Percentiles rank a stretch among this genome's conserved stretches.
phyloP scores from a whole-genome alignment of 2,797 vertebrate species.

The Melanotaenia pygmaea region DNA sequence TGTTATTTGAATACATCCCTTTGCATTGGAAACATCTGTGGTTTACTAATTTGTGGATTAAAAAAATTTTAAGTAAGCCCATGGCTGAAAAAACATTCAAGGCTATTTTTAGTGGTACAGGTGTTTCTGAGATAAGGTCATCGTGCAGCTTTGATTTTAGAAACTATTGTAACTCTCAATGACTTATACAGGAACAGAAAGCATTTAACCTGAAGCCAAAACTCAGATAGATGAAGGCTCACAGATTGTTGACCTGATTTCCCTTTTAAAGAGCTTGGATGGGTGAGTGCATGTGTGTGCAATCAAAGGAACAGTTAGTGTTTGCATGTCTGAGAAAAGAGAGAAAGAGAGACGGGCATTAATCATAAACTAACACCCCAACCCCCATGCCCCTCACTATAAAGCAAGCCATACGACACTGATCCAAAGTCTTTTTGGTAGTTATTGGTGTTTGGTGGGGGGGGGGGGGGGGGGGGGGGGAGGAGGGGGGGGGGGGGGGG shows the following conservation, averaged over 20 bases:
- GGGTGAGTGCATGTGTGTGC: slow-evolving; percentile 14
- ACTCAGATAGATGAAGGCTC: slow-evolving; percentile 64
- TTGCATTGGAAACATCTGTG: slow-evolving; percentile 12
- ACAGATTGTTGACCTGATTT: slow-evolving; percentile 81
- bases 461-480: too few relatives aligned
- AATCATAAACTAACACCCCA: slow-evolving; percentile 63
- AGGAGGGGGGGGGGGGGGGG: too few relatives aligned
- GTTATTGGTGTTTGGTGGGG: too few relatives aligned
- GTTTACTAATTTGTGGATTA: slow-evolving; percentile 24
- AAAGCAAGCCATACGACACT: slow-evolving; percentile 61
- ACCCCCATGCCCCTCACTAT: slow-evolving; percentile 32
- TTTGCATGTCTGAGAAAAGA: slow-evolving; percentile 28
- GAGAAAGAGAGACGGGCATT: slow-evolving; percentile 58
- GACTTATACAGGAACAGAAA: slow-evolving; percentile 22
- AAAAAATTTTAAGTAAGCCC: background rate
- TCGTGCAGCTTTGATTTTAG: slow-evolving; percentile 21
- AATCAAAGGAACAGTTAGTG: slow-evolving; percentile 5
- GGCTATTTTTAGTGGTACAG: slow-evolving; percentile 26
- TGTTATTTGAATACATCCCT: background rate
- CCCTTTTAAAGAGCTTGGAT: slow-evolving; percentile 71
- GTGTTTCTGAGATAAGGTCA: slow-evolving; percentile 28
- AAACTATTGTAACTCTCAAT: slow-evolving; percentile 39
- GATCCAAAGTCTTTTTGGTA: slow-evolving; percentile 67
- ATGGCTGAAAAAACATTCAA: slow-evolving; percentile 12
- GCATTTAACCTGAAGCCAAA: slow-evolving; percentile 64